phyloP scores from a whole-genome alignment of 2,797 vertebrate species.

The Poeciliopsis presidionis region DNA sequence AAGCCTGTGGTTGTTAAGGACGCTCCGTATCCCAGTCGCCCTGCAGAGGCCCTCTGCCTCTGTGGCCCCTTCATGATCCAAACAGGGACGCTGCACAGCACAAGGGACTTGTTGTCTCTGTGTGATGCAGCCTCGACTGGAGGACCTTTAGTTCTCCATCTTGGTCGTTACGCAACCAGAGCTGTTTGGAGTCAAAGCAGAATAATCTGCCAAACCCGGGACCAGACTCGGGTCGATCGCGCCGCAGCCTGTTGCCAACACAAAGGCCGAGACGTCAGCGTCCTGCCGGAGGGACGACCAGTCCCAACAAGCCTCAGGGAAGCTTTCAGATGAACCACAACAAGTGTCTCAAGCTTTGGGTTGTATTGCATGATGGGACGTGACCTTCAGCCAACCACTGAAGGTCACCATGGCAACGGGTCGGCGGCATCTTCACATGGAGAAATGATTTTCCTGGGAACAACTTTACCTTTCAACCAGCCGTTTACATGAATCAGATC shows the following conservation, averaged over 20 bases:
- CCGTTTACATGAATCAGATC: not conserved
- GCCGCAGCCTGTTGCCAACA: conserved; percentile 64
- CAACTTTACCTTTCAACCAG: not conserved
- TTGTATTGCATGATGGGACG: not conserved
- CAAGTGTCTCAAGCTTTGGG: not conserved
- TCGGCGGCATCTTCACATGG: not conserved
- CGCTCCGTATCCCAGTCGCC: not conserved
- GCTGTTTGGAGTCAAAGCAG: conserved; percentile 68
- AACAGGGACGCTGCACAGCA: conserved; percentile 52
- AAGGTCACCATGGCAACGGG: too few species aligned
- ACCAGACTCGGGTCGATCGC: conserved; percentile 47
- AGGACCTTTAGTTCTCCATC: conserved; percentile 49
- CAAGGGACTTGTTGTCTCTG: conserved; percentile 58
- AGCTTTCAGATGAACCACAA: not conserved
- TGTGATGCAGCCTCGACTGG: conserved; percentile 31
- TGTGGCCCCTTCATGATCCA: conserved; percentile 33
- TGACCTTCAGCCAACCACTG: not conserved
- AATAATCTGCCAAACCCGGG: conserved; percentile 53
- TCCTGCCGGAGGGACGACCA: conserved; percentile 21
- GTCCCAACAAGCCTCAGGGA: not conserved
- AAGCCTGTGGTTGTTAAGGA: not conserved
- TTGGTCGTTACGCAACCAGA: conserved; percentile 55
- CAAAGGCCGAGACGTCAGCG: conserved; percentile 56
- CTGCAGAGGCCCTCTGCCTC: conserved; percentile 13
- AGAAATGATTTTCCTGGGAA: too few species aligned